Evolutionary conservation across 1,140 invertebrate genomes (phyloP).

Genomic region (Euura lappo): DNA sequence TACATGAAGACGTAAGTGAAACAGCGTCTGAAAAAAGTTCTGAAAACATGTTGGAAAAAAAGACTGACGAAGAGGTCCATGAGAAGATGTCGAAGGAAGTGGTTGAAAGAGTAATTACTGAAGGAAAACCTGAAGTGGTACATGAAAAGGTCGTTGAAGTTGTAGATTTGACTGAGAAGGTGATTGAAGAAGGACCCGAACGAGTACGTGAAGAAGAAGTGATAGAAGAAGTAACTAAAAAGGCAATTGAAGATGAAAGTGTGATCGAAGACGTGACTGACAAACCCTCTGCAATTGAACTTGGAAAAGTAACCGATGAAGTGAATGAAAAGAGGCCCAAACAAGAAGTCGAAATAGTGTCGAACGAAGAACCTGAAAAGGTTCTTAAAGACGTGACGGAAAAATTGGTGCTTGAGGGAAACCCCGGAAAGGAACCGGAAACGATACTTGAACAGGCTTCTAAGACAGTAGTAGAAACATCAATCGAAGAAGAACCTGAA

Average conservation of each 20-base stretch:
- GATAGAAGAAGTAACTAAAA: not conserved
- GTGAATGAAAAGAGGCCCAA: not conserved
- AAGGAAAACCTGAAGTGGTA: not conserved
- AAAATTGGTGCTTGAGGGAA: constrained; percentile 4
- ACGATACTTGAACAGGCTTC: too few relatives aligned
- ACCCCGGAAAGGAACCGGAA: constrained; percentile 7
- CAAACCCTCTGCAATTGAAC: not conserved
- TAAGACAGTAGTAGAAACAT: too few relatives aligned
- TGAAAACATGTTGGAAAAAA: constrained; percentile 12
- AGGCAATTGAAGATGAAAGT: not conserved
- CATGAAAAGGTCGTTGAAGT: not conserved
- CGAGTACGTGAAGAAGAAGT: not conserved
- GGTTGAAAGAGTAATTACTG: not conserved
- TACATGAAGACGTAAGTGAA: not conserved
- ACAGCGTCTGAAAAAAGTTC: constrained; percentile 7
- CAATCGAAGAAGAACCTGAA: too few relatives aligned
- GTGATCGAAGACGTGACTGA: constrained; percentile 18
- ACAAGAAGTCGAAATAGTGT: constrained; percentile 9
- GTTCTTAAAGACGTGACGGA: not conserved
- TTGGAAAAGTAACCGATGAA: not conserved
- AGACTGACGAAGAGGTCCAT: constrained; percentile 1
- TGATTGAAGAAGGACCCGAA: not conserved
- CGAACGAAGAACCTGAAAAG: constrained; percentile 5
- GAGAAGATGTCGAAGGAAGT: not conserved
- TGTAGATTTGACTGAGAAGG: not conserved